Evolutionary conservation across 2,888 invertebrate species (phyloP), one percentile per base, ranked within the genome.

Genomic region (Leptarthrus brevirostris): DNA sequence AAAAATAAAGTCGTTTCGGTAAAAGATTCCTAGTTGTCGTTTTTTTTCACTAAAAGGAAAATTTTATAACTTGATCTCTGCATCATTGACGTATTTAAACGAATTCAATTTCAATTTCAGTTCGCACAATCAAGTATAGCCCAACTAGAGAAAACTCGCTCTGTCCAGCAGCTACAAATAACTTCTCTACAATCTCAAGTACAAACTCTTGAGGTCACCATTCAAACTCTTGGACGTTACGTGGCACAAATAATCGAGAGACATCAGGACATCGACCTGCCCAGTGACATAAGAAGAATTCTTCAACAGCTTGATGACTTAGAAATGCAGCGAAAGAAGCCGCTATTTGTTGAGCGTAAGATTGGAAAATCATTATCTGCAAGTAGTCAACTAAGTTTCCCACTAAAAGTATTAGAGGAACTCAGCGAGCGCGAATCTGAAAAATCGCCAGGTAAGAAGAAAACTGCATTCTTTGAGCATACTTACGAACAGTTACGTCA

Each of bases 201-300:
- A 79, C 91, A 93, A 79, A 87, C 89, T 0, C 82, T 93, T 75
- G 93, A 94, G 81, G 90, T 93, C 8, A 93, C 93, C 0, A 88
- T 94, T 0, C 87, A 89, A 0, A 87, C 92, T 0, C 85, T 95
- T 3, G 93, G 92, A 2, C 87, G 90, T 1, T 94, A 90, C 82
- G 88, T 95, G n/a, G 88, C 90, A 4, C 88, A 89, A 3, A 82
- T 93, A 69, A 88, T 90, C 20, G 90, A 91, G 44, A 87, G 87
- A 14, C 89, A 89, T 70, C 86, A 89, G 47, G 89, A 90, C 49
- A 83, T 90, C 12, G 93, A 93, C 64, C 85, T 93, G 58, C 93
- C 94, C 0, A 86, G 88, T 0, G 94, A 94, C 75, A 89, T 94
- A 3, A 88, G 92, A 66, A 87, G 92, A 77, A 91, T 94, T 53